These are phyloP conservation scores for crab-eating macaque (Macaca fascicularis) DNA, from an alignment of 2,113 vertebrate species.

Conservation along the genomic window T2T-MFA8v1.1 NC_088383.1:104055501-104056000, in stretches of 20 bases:
- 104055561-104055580: background rate
- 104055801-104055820: background rate
- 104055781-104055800: background rate
- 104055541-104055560: background rate
- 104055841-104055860: background rate
- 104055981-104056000: background rate
- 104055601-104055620: background rate
- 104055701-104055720: background rate
- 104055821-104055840: background rate
- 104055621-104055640: background rate
- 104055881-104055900: accelerated
- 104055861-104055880: background rate
- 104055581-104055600: background rate
- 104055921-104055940: background rate
- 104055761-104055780: background rate
- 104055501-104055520: background rate
- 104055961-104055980: background rate
- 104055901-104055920: accelerated
- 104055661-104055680: background rate
- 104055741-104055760: background rate
- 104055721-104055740: background rate
- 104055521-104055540: background rate
- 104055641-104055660: background rate
- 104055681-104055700: background rate
- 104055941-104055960: background rate